Evolutionary conservation across 1,140 invertebrate species (phyloP).

Genomic region (Lepidotrigona ventralis): DNA sequence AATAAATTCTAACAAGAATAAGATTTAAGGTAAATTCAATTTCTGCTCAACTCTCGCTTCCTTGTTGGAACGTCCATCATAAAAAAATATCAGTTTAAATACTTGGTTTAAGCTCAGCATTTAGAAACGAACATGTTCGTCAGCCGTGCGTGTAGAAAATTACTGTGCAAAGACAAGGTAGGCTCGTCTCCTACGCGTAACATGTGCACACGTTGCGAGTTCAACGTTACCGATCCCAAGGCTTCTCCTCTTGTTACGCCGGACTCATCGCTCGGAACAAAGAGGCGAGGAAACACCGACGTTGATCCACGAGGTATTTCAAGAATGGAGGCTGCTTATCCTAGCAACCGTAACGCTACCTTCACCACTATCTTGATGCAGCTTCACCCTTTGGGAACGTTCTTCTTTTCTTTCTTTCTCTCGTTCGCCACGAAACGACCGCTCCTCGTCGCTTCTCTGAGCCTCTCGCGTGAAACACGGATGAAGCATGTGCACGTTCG

Average conservation of each 20-base stretch:
- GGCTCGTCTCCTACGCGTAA: background rate
- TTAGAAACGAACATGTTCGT: background rate
- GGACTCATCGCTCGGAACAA: slow-evolving; percentile 11
- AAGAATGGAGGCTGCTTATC: slow-evolving; percentile 18
- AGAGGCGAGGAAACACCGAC: slow-evolving; percentile 17
- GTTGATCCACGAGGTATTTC: slow-evolving; percentile 9
- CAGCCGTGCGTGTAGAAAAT: background rate
- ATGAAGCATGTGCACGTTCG: background rate
- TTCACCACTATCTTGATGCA: slow-evolving; percentile 40
- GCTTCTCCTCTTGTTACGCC: background rate
- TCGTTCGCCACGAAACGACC: too few species aligned
- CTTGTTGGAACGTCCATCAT: too few species aligned
- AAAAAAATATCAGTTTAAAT: too few species aligned
- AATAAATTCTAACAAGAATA: too few species aligned
- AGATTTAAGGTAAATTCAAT: too few species aligned
- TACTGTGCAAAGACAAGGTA: background rate
- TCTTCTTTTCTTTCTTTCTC: background rate
- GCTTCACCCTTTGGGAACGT: slow-evolving; percentile 20
- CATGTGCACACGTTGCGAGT: background rate
- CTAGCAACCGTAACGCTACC: slow-evolving; percentile 19
- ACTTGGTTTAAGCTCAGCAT: too few species aligned
- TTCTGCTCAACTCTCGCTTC: too few species aligned
- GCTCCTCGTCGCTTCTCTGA: background rate
- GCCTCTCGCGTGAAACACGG: slow-evolving; percentile 1
- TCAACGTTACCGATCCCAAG: background rate